phyloP scores from a whole-genome alignment of 2,888 invertebrate species.

The Scaptodrosophila latifasciaeformis region DNA sequence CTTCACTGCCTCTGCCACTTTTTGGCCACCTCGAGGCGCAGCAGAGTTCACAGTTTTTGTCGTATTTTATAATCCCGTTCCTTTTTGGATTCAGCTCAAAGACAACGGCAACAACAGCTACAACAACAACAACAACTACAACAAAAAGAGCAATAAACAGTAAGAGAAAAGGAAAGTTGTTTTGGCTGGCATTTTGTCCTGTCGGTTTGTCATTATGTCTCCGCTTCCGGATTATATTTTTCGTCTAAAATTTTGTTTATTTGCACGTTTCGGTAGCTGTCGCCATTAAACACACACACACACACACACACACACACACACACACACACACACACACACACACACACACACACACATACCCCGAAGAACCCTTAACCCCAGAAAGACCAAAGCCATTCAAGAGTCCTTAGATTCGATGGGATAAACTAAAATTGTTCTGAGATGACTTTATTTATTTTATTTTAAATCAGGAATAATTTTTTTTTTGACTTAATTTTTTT shows the following conservation, averaged over 20 bases:
- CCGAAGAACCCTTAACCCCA: not conserved
- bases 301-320: constrained; percentile 2
- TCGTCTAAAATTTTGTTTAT: constrained; percentile 54
- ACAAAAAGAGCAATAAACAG: constrained; percentile 22
- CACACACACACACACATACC: not conserved
- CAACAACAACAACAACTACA: constrained; percentile 15
- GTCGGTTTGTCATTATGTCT: constrained; percentile 63
- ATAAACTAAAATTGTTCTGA: too few species aligned
- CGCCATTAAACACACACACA: constrained; percentile 36
- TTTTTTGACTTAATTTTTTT: too few species aligned
- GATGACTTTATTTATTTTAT: too few species aligned
- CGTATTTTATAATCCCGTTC: constrained; percentile 69
- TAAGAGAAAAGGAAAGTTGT: not conserved
- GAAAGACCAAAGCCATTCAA: not conserved
- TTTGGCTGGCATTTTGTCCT: constrained; percentile 2
- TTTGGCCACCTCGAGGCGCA: not conserved
- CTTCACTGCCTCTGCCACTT: constrained; percentile 18
- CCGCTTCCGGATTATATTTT: constrained; percentile 62
- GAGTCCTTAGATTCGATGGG: too few species aligned
- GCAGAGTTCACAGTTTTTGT: constrained; percentile 24
- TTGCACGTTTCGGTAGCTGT: constrained; percentile 62
- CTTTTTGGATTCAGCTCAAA: constrained; percentile 38
- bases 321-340: not conserved
- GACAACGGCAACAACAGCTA: too few species aligned
- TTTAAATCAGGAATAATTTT: too few species aligned